phyloP scores from a whole-genome alignment of 1,140 invertebrate species.

The Aphelenchoides fujianensis region DNA sequence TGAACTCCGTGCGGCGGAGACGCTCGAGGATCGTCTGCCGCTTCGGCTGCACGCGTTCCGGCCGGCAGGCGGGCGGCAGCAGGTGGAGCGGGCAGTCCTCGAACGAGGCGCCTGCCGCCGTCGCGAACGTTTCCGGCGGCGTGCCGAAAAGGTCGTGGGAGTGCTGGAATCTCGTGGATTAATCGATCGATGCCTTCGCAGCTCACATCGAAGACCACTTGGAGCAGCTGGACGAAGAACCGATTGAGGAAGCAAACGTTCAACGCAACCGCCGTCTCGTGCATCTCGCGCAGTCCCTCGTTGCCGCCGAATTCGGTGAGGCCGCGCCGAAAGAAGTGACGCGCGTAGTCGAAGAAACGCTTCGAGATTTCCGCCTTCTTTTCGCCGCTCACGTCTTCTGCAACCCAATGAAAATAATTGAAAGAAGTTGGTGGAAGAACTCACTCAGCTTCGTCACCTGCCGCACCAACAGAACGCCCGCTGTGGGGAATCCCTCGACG shows the following conservation, averaged over 20 bases:
- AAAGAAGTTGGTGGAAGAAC: not conserved
- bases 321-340: not conserved
- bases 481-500: not conserved
- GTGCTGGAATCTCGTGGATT: not conserved
- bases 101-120: not conserved
- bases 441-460: not conserved
- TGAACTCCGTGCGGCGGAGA: not conserved
- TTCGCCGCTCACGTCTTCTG: not conserved
- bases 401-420: no score
- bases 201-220: not conserved
- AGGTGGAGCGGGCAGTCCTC: not conserved
- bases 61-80: not conserved
- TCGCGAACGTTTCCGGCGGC: not conserved
- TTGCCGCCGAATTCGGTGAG: not conserved
- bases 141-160: constrained; percentile 18
- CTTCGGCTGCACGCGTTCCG: not conserved
- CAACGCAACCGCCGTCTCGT: no score
- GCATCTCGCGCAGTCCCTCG: no score
- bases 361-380: not conserved
- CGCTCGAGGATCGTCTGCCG: not conserved
- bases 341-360: not conserved
- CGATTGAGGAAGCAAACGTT: not conserved
- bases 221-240: not conserved
- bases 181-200: no score
- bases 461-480: not conserved